Evolutionary conservation across 2,113 vertebrate species (phyloP).

Genomic region (Pandion haliaetus): DNA sequence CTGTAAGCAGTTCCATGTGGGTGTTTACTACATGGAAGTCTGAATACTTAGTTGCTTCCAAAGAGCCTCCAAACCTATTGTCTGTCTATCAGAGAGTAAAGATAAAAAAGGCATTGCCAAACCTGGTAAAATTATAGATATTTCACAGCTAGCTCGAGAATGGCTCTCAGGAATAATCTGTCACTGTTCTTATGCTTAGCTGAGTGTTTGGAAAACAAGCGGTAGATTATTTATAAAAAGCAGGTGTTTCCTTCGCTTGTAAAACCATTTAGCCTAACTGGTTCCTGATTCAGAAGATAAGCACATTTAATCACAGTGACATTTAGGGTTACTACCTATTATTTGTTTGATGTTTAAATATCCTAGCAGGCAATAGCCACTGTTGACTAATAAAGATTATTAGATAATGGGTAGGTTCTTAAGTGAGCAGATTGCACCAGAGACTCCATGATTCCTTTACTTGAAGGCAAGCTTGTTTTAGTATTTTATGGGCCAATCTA

Average conservation of each 20-base stretch:
- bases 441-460: not conserved
- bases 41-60: not conserved
- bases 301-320: slow-evolving; percentile 64
- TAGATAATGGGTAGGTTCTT: slow-evolving; percentile 57
- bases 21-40: not conserved
- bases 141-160: not conserved
- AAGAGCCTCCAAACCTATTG: not conserved
- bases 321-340: slow-evolving; percentile 61
- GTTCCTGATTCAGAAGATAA: slow-evolving; percentile 75
- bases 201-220: slow-evolving; percentile 62
- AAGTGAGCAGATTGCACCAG: slow-evolving; percentile 46
- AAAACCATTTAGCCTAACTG: slow-evolving; percentile 70
- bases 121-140: not conserved
- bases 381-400: slow-evolving; percentile 68
- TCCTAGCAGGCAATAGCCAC: slow-evolving; percentile 66
- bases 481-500: slow-evolving; percentile 4
- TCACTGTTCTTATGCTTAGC: not conserved
- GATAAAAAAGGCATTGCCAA: not conserved
- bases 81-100: not conserved
- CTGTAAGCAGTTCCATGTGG: not conserved
- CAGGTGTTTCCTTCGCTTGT: slow-evolving; percentile 77
- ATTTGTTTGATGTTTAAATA: slow-evolving; percentile 77
- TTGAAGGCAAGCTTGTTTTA: not conserved
- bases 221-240: slow-evolving; percentile 65
- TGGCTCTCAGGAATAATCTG: slow-evolving; percentile 14